Evolutionary conservation across 1,140 invertebrate genomes (phyloP), one percentile per base, ranked within the genome.

Genomic region (Lepidurus apus): DNA sequence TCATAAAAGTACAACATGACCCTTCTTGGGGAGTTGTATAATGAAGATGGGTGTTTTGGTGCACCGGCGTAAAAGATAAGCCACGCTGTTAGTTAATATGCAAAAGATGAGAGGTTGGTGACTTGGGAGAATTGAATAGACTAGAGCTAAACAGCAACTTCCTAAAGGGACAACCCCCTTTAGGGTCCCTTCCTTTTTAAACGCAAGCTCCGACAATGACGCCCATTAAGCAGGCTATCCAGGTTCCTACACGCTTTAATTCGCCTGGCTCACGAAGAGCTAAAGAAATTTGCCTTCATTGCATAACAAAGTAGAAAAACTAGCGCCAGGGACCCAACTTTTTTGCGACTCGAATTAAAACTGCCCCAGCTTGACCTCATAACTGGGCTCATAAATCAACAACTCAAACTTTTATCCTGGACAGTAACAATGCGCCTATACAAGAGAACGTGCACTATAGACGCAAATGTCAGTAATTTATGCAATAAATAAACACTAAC

Each of bases 201-300:
- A 65, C 13, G 0, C 53, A n/a, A 21, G n/a, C 53, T 17, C 53
- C 53, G 53, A 65, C 53, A 65, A 65, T 65, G 53, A 65, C 21
- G 53, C 8, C 53, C 53, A 65, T 65, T 65, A 65, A 65, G 53
- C 53, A 65, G 53, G 53, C 53, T 65, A 65, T 65, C 53, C 53
- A 65, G 21, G 53, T 65, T 65, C 53, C 53, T 65, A 65, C 53
- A 65, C 53, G 53, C 53, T 65, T 65, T 65, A 65, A 65, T 65
- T 21, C 53, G 8, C 21, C 53, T 65, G 17, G 53, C 53, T 65
- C 53, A 65, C 53, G 53, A 65, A 65, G 53, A 65, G 53, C 34
- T 34, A 21, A 65, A 21, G 53, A 65, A 65, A 65, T 65, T 65
- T 65, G 53, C 53, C 53, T 65, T n/a, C 53, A 65, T 65, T 65